A percentile compares a stretch with the other conserved stretches of the same genome.
Evolutionary conservation across 2,113 vertebrate genomes (phyloP).

Genomic region (Lonchura striata): DNA sequence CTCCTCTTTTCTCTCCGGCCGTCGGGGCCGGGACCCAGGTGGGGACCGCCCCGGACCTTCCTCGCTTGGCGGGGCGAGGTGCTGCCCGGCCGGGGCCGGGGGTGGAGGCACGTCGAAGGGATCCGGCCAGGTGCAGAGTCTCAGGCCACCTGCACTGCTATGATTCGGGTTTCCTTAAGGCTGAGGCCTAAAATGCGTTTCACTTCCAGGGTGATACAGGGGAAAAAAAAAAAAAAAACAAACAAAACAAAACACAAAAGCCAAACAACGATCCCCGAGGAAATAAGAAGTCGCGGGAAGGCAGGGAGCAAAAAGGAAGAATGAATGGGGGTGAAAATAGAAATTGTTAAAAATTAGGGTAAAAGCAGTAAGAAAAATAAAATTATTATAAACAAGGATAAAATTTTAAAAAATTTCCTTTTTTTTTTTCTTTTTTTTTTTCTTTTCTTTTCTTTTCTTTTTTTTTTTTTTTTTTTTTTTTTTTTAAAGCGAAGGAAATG

Average conservation of each 20-base stretch:
- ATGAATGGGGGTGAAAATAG: not conserved
- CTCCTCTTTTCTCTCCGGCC: not conserved
- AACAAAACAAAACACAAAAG: not conserved
- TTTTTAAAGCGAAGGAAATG: not conserved
- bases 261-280: not conserved
- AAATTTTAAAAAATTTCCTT: too few species aligned
- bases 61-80: not conserved
- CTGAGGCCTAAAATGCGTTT: constrained; percentile 44
- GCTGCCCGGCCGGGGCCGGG: not conserved
- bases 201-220: not conserved
- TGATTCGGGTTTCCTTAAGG: constrained; percentile 28
- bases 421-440: accelerated
- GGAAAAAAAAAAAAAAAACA: not conserved
- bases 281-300: not conserved
- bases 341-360: accelerated
- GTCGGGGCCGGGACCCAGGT: not conserved
- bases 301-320: not conserved
- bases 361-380: not conserved
- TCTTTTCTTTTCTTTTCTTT: too few species aligned
- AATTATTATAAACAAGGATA: not conserved
- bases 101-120: not conserved
- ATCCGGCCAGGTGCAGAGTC: not conserved
- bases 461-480: too few species aligned
- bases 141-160: constrained; percentile 7
- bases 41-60: not conserved